These are phyloP conservation scores for Coelopa pilipes DNA, from an alignment of 2,888 invertebrate genomes.

Conservation along the genomic window DNA sequence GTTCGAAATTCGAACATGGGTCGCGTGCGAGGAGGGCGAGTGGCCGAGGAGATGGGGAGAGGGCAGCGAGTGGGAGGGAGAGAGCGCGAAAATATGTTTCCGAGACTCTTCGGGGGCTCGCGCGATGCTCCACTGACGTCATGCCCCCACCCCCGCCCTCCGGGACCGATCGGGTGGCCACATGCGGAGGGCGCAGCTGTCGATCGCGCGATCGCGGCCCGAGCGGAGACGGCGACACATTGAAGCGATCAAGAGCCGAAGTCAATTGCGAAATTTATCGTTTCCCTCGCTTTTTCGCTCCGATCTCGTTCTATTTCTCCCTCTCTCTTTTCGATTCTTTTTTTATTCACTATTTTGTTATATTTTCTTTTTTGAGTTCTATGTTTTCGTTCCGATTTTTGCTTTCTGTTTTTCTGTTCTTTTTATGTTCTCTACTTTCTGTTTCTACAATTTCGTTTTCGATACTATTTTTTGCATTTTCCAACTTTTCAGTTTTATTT, in stretches of 20 bases:
- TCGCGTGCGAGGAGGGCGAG: slow-evolving; percentile 30
- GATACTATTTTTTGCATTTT: too few relatives aligned
- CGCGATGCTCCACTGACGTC: slow-evolving; percentile 22
- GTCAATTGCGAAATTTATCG: neutral
- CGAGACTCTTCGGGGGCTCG: slow-evolving; percentile 16
- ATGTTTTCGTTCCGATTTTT: too few relatives aligned
- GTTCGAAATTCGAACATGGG: slow-evolving; percentile 33
- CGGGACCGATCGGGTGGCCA: too few relatives aligned
- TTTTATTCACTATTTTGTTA: too few relatives aligned
- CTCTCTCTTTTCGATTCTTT: too few relatives aligned
- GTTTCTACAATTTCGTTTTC: too few relatives aligned
- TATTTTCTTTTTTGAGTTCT: too few relatives aligned
- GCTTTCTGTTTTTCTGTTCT: too few relatives aligned
- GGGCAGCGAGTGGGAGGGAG: neutral
- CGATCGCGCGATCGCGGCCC: neutral
- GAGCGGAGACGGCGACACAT: slow-evolving; percentile 1
- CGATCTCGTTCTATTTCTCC: neutral
- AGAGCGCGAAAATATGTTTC: neutral
- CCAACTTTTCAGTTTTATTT: too few relatives aligned
- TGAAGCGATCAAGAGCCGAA: slow-evolving; percentile 12
- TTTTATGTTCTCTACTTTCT: too few relatives aligned
- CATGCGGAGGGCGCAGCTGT: too few relatives aligned
- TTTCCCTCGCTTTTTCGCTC: slow-evolving; percentile 13
- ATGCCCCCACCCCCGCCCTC: neutral
- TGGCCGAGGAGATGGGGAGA: neutral